Conservation (phyloP, 2,888 invertebrate species). For the Ichneumoninae sp. region DNA sequence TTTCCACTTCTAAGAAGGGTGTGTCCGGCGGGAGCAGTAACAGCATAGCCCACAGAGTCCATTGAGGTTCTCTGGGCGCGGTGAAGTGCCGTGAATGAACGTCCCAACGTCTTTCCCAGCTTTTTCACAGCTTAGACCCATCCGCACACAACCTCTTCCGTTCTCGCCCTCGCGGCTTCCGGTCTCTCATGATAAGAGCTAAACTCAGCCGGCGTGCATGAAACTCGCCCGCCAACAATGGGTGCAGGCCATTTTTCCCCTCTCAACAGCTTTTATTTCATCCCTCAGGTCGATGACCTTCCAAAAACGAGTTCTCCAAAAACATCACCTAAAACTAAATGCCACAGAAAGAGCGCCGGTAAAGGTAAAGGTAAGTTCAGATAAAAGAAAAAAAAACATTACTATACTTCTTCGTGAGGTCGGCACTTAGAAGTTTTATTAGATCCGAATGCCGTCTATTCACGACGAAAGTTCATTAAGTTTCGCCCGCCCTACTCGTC, state of each 20-base stretch:
- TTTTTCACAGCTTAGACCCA: constrained; percentile 27
- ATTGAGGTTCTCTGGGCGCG: constrained; percentile 58
- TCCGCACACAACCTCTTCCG: constrained; percentile 34
- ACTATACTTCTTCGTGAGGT: background rate
- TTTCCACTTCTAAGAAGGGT: constrained; percentile 62
- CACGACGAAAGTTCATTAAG: constrained; percentile 8
- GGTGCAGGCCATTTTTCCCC: constrained; percentile 23
- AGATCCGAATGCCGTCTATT: constrained; percentile 6
- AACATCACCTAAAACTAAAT: background rate
- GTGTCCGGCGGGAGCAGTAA: constrained; percentile 39
- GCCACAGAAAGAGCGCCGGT: background rate
- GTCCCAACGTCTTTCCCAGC: constrained; percentile 46
- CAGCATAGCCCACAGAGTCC: constrained; percentile 26
- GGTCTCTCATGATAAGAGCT: constrained; percentile 57
- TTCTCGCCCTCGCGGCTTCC: constrained; percentile 44
- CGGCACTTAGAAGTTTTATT: constrained; percentile 9
- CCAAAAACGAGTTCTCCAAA: background rate
- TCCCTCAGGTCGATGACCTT: background rate
- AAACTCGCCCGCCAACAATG: constrained; percentile 48
- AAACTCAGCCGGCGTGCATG: constrained; percentile 45
- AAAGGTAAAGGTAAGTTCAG: background rate
- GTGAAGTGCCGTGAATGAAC: constrained; percentile 63
- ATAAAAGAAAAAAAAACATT: background rate
- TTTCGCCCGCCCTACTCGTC: background rate
- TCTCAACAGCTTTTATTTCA: background rate